Base-by-base conservation (phyloP, 2,797 vertebrate genomes). In the Ambastaia sidthimunki region DNA sequence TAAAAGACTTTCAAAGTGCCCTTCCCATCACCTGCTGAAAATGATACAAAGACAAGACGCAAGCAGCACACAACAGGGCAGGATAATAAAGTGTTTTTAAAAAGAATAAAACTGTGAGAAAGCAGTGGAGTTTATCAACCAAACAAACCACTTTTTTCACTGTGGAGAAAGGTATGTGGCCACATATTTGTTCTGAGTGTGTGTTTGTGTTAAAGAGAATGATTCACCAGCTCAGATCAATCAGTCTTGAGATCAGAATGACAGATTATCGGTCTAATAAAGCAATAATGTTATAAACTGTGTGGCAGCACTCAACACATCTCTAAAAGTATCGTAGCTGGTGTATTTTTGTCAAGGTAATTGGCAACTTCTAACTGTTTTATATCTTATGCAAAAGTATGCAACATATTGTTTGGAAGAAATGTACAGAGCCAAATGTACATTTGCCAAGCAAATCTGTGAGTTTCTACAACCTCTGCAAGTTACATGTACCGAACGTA, bases 181-280 rank as follows among this genome's bases (percentile, higher is more conserved):
- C 48, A 65, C 25, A 11, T 31, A 54, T 11, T 37, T 11, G 50
- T 80, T 6, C 3, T 52, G 48, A 18, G 48, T 15, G 62, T 7
- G 31, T 65, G 62, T 37, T 16, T 34, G 60, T 62, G 15, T 60
- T 3, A 60, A 68, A 67, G 78, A 25, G 55, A 75, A 80, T 52
- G 41, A 74, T 81, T 63, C 55, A 81, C 80, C 66, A 9, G 34
- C 59, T 80, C 9, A 85, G 86, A 88, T 80, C 81, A 88, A 87
- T 73, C 0, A 52, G 88, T 89, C n/a, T 65, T 87, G 41, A 44
- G 41, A 88, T 90, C 65, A 74, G 9, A 44, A 44, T 10, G 9
- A 44, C 10, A 44, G 41, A 44, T 44, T 11, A 44, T 44, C 41
- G 82, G 66, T 78, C 81, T 68, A 18, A 85, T 76, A 87, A 71